Evolutionary conservation across 2,113 vertebrate species (phyloP), one percentile per base, ranked within the genome.

Genomic region (Indicator maculatus): DNA sequence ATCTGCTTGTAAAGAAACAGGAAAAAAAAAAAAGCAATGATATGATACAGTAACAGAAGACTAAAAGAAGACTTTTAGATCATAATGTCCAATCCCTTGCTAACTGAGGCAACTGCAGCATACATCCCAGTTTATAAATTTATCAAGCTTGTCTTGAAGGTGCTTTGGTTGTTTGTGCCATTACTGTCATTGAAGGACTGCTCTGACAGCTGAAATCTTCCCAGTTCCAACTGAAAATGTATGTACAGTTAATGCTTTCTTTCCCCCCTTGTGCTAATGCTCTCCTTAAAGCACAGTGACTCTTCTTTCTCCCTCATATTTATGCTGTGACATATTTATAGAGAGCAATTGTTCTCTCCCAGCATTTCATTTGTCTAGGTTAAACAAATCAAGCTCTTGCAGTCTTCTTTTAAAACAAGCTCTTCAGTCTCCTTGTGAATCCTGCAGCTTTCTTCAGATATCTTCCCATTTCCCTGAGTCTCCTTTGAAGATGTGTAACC

Each of bases 321-420:
- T 96, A 85, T 87, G 44, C 74, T 3, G 8, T 87, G 94, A 92
- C 86, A 87, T 95, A 93, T 90, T 95, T 96, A 94, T 87, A 73
- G 93, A 89, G 94, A 93, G 73, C 89, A 87, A 55, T 93, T 92
- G 94, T 96, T 95, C 92, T 87, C 89, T 86, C 70, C 81, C 81
- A 79, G 86, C 82, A 53, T 86, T 96, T 94, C 83, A 88, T 94
- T 92, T 91, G 94, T 93, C 91, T 93, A 87, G 93, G 93, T 96
- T 96, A 93, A 96, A 92, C 94, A 95, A 94, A 95, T 95, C 86
- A 84, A 82, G 66, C 70, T 92, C 53, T 72, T 63, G 24, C 73
- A 88, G 64, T 53, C 38, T 82, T 83, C 59, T 75, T 77, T 84
- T 93, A 73, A 58, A 86, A 72, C 66, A 82, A 59, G 23, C 55